Base-by-base conservation (phyloP, 2,888 invertebrate genomes). In the Smittia sp. region DNA sequence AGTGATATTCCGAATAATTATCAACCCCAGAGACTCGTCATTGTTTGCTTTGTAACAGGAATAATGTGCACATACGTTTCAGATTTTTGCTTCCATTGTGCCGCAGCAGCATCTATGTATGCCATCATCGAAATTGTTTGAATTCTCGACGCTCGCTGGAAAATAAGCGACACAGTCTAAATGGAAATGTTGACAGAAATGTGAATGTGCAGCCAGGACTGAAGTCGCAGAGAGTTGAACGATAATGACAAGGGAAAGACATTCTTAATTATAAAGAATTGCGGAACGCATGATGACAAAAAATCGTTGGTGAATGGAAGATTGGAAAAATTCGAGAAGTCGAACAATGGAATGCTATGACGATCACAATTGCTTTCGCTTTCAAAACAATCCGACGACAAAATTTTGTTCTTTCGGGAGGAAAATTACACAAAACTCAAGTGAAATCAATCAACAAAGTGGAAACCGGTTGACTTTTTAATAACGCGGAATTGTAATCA, bases 381-480 rank as follows among this genome's bases (percentile, higher is more conserved):
- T 32, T 32, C 32, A 32, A 32, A 32, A 6, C 32, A 32, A 6
- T 32, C 9, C 32, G 9, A 32, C 9, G 32, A 32, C 32, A 32
- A 32, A 6, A 6, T 32, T 32, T 32, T 32, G 9, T 32, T 32
- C 9, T 32, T 32, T 9, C 18, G 4, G 52, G 4, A 18, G 4
- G 52, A 13, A 62, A 62, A 20, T 13, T 13, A 20, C 15, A 66
- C 11, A 9, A 18, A 32, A 15, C 38, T 38, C 27, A 66, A 32
- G 66, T 25, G 27, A 32, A 27, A 66, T 66, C 25, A 66, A 15
- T n/a, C 39, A 38, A 62, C 62, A 20, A 62, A 66, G 38, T 39
- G 66, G 18, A 66, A 66, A 24, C 3, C 66, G 38, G 24, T 66
- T 66, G 66, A 66, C 66, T 66, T 32, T 65, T 66, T 32, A 32